These are phyloP conservation scores for Onychostruthus taczanowskii DNA, from an alignment of 2,113 vertebrate species.

Conservation along the genomic window DNA sequence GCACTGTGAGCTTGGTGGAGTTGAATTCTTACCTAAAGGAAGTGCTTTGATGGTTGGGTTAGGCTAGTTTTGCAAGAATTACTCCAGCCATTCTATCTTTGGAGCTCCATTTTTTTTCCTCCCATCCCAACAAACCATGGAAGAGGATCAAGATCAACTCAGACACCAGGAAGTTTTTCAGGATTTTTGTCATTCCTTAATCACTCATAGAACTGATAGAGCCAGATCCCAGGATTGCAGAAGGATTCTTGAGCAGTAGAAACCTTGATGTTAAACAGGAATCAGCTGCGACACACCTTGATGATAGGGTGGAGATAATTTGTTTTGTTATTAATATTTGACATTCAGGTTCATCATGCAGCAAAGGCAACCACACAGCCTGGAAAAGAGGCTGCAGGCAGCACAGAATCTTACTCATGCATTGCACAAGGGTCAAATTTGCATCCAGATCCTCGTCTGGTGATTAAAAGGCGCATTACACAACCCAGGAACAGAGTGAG, in stretches of 20 bases:
- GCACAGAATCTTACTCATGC: conserved; percentile 58
- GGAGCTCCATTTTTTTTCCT: conserved; percentile 29
- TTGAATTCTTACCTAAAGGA: conserved; percentile 62
- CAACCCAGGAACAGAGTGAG: conserved; percentile 30
- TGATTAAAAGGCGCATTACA: conserved; percentile 46
- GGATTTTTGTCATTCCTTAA: conserved; percentile 61
- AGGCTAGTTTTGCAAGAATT: conserved; percentile 65
- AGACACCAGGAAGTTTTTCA: background rate
- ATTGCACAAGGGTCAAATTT: conserved; percentile 65
- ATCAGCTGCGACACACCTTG: conserved; percentile 62
- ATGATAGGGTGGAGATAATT: conserved; percentile 65
- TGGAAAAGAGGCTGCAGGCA: conserved; percentile 50
- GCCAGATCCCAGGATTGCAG: background rate
- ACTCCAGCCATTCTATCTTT: conserved; percentile 42
- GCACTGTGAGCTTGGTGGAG: conserved; percentile 37
- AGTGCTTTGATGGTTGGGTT: conserved; percentile 62
- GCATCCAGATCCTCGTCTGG: conserved; percentile 45
- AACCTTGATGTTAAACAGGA: conserved; percentile 54
- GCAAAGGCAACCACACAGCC: conserved; percentile 12
- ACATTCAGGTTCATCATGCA: conserved; percentile 42
- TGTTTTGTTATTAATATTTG: conserved; percentile 60
- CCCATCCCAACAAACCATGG: background rate
- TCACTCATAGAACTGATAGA: conserved; percentile 31
- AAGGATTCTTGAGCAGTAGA: conserved; percentile 37
- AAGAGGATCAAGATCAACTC: conserved; percentile 18